phyloP scores from a whole-genome alignment of 2,797 vertebrate species.

The Melanogrammus aeglefinus region DNA sequence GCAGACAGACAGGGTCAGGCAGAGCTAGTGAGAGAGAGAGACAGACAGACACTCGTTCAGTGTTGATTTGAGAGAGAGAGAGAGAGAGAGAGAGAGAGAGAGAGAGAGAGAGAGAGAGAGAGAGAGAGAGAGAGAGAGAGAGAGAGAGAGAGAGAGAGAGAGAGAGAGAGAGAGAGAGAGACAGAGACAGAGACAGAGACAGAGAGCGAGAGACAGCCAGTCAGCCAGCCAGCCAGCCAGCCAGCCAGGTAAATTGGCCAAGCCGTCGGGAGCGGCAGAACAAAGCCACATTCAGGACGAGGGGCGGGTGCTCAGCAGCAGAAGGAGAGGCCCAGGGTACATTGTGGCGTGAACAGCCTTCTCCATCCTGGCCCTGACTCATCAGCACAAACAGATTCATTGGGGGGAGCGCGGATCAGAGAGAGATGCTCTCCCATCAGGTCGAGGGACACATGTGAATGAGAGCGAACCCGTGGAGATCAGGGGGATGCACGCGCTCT shows the following conservation, averaged over 20 bases:
- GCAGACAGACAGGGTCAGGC: no score
- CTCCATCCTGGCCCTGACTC: slow-evolving; percentile 37
- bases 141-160: not conserved
- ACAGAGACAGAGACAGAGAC: slow-evolving; percentile 20
- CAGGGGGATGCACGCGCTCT: slow-evolving; percentile 1
- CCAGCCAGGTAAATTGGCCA: not conserved
- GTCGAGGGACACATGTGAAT: slow-evolving; percentile 34
- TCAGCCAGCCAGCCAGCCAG: slow-evolving; percentile 10
- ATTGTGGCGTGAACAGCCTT: slow-evolving; percentile 15
- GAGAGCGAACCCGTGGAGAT: slow-evolving; percentile 15
- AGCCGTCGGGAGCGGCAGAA: not conserved
- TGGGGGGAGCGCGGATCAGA: slow-evolving; percentile 23
- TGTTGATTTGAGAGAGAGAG: no score
- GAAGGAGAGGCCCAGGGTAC: slow-evolving; percentile 21
- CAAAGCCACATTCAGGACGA: not conserved
- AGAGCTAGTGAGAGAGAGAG: no score
- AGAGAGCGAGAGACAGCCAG: slow-evolving; percentile 15
- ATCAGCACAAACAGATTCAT: slow-evolving; percentile 48
- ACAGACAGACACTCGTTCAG: no score
- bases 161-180: slow-evolving; percentile 13
- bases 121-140: not conserved
- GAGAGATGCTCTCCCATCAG: slow-evolving; percentile 26
- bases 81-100: no score
- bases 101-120: not conserved
- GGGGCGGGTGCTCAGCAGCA: not conserved